Evolutionary conservation across 64 coral and sea anemone genomes (phyloP).

Genomic region (Astreopora myriophthalma): DNA sequence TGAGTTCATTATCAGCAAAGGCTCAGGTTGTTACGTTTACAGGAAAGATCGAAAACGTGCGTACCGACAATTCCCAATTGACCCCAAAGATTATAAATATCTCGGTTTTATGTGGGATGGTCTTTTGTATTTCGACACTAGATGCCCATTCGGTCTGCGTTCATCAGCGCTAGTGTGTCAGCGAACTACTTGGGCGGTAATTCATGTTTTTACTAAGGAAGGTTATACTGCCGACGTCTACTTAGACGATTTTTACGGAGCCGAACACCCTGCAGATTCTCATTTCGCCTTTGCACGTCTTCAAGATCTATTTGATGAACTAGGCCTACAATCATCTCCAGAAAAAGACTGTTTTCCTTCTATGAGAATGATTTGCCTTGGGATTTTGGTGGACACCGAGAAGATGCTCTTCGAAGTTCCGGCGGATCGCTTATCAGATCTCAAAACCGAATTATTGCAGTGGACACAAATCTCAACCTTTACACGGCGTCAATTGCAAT

Average conservation of each 20-base stretch:
- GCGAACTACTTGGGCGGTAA: not conserved
- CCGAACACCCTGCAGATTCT: not conserved
- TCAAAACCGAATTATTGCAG: not conserved
- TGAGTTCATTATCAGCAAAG: constrained; percentile 13
- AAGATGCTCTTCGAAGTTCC: not conserved
- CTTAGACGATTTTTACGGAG: constrained; percentile 33
- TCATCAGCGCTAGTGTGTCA: constrained; percentile 16
- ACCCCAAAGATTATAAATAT: constrained; percentile 37
- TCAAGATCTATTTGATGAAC: not conserved
- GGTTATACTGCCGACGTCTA: constrained; percentile 33
- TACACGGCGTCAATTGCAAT: not conserved
- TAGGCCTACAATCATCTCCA: not conserved
- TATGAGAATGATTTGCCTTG: not conserved
- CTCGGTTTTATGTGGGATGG: constrained; percentile 14
- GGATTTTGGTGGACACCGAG: not conserved
- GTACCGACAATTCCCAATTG: constrained; percentile 17
- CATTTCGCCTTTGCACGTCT: constrained; percentile 1
- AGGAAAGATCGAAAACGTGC: not conserved
- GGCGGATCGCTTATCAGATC: not conserved
- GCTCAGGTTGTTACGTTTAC: constrained; percentile 23
- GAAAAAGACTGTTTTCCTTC: constrained; percentile 27
- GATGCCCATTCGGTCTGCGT: constrained; percentile 35
- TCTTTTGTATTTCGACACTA: constrained; percentile 3
- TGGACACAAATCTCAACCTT: not conserved
- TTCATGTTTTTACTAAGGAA: constrained; percentile 1